Percentiles rank a stretch among this genome's conserved stretches.
Conservation (phyloP, 2,888 invertebrate species). For the Agrotis segetum region DNA sequence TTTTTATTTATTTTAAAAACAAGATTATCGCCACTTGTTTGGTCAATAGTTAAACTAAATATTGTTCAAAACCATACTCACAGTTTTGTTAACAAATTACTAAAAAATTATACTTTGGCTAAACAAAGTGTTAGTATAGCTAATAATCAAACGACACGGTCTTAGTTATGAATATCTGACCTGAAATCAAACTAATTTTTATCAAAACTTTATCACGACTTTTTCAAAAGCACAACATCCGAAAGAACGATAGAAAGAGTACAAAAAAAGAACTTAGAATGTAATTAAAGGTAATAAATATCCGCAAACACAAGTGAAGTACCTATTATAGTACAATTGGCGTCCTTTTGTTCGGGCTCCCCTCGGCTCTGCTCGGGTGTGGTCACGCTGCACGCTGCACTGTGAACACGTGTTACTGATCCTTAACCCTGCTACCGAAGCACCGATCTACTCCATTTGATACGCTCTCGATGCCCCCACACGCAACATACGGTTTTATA, state of each 20-base stretch:
- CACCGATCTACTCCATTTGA: slow-evolving; percentile 84
- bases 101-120: too few relatives aligned
- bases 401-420: slow-evolving; percentile 86
- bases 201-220: not conserved
- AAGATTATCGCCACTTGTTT: too few relatives aligned
- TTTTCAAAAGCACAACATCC: too few relatives aligned
- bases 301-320: slow-evolving; percentile 82
- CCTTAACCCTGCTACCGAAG: slow-evolving; percentile 73
- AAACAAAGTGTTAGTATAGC: too few relatives aligned
- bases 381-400: slow-evolving; percentile 79
- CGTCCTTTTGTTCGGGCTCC: slow-evolving; percentile 77
- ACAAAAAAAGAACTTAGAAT: slow-evolving; percentile 46
- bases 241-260: slow-evolving; percentile 8
- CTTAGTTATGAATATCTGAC: too few relatives aligned
- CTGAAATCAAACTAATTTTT: not conserved
- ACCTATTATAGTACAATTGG: slow-evolving; percentile 82
- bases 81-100: too few relatives aligned
- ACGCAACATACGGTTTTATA: slow-evolving; percentile 78
- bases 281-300: slow-evolving; percentile 75
- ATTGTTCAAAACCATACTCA: too few relatives aligned
- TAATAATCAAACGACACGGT: too few relatives aligned
- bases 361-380: slow-evolving; percentile 68
- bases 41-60: too few relatives aligned
- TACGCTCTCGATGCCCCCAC: slow-evolving; percentile 78
- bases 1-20: too few relatives aligned